Percentiles rank a stretch among this genome's conserved stretches.
Conservation (phyloP, 2,797 vertebrate genomes). For the Squalus acanthias region DNA sequence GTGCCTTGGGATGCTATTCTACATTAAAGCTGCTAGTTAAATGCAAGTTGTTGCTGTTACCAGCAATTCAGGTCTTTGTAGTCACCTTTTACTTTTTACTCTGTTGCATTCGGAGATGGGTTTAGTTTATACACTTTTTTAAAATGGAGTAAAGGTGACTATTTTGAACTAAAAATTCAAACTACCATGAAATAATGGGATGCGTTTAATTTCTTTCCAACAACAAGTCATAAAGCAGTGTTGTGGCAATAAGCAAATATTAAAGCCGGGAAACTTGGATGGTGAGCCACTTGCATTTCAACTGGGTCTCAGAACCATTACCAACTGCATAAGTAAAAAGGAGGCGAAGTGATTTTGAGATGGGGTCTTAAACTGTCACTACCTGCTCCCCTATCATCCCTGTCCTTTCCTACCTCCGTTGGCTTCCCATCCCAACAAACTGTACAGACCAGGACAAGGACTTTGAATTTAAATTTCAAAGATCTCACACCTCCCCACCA, state of each 20-base stretch:
- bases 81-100: neutral
- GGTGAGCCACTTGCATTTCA: neutral
- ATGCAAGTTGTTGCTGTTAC: neutral
- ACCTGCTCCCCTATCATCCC: neutral
- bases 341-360: neutral
- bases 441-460: neutral
- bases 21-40: neutral
- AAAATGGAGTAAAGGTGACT: neutral
- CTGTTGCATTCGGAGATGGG: neutral
- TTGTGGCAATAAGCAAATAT: neutral
- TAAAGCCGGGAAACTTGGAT: neutral
- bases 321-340: neutral
- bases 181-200: neutral
- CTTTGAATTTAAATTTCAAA: neutral
- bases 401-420: neutral
- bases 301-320: neutral
- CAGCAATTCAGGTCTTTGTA: neutral
- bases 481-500: neutral
- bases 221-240: neutral
- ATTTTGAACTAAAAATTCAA: neutral
- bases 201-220: neutral
- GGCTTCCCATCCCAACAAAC: neutral
- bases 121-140: neutral
- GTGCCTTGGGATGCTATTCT: neutral
- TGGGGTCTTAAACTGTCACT: neutral